Conservation (phyloP, 2,113 vertebrate genomes). For the Ammodytes marinus region DNA sequence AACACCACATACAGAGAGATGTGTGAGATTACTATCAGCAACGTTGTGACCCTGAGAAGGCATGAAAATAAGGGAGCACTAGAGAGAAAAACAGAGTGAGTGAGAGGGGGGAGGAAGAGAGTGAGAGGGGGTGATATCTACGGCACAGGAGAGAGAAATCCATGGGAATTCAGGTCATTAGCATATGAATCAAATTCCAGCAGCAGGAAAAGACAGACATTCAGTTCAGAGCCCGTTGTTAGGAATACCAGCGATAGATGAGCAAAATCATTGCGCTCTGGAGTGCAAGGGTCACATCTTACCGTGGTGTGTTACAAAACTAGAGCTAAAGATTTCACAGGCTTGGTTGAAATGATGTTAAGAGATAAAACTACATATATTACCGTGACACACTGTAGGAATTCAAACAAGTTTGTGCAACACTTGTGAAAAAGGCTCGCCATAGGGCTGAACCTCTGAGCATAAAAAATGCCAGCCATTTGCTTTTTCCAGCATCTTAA, state of each 20-base stretch:
- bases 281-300: conserved; percentile 50
- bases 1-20: not conserved
- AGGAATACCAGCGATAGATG: conserved; percentile 49
- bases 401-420: conserved; percentile 34
- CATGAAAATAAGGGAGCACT: conserved; percentile 25
- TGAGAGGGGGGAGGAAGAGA: not conserved
- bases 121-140: conserved; percentile 58
- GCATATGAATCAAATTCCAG: conserved; percentile 81
- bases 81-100: conserved; percentile 42
- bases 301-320: conserved; percentile 32
- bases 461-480: not conserved
- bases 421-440: not conserved
- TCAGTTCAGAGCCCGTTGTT: conserved; percentile 58
- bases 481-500: not conserved
- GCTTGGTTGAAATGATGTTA: conserved; percentile 12
- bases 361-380: conserved; percentile 36
- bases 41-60: conserved; percentile 37
- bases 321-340: conserved; percentile 35
- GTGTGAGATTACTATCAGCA: conserved; percentile 32
- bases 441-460: not conserved
- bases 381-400: not conserved
- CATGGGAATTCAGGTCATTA: conserved; percentile 77
- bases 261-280: conserved; percentile 50
- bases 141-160: conserved; percentile 65
- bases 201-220: conserved; percentile 64